These are phyloP conservation scores for Alethe castanea DNA, from an alignment of 2,113 vertebrate genomes.

Conservation along the genomic window DNA sequence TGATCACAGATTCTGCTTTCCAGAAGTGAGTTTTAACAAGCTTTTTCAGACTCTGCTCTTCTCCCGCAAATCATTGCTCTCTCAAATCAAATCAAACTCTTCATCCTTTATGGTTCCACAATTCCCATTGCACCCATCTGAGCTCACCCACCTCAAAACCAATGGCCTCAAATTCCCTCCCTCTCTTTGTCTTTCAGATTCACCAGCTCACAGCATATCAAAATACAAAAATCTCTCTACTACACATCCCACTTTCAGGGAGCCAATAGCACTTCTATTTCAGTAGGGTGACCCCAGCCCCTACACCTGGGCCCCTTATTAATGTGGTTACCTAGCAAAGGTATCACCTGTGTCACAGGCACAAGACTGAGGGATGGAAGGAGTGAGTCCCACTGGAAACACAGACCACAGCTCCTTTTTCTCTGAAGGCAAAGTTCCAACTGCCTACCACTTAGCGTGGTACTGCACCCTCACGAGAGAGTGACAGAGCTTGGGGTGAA, in stretches of 20 bases:
- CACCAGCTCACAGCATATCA: not conserved
- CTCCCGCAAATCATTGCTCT: not conserved
- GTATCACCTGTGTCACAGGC: not conserved
- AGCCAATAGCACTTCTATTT: not conserved
- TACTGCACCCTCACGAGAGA: not conserved
- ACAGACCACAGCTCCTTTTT: not conserved
- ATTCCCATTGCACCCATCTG: no score
- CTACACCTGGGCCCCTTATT: not conserved
- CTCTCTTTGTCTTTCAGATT: not conserved
- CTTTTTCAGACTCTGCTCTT: not conserved
- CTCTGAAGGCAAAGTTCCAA: not conserved
- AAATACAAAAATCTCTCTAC: not conserved
- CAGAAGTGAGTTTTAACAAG: not conserved
- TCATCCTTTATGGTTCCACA: not conserved
- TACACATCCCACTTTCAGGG: not conserved
- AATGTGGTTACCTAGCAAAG: not conserved
- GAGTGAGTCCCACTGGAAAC: not conserved
- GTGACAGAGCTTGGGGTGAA: not conserved
- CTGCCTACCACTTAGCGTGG: not conserved
- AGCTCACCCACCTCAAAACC: not conserved
- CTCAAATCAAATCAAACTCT: not conserved
- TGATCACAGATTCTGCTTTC: not conserved
- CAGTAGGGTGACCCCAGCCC: not conserved
- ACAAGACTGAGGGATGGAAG: not conserved
- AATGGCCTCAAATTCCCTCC: not conserved